Base-by-base conservation (phyloP, 2,888 invertebrate species). In the Thymelicus sylvestris region DNA sequence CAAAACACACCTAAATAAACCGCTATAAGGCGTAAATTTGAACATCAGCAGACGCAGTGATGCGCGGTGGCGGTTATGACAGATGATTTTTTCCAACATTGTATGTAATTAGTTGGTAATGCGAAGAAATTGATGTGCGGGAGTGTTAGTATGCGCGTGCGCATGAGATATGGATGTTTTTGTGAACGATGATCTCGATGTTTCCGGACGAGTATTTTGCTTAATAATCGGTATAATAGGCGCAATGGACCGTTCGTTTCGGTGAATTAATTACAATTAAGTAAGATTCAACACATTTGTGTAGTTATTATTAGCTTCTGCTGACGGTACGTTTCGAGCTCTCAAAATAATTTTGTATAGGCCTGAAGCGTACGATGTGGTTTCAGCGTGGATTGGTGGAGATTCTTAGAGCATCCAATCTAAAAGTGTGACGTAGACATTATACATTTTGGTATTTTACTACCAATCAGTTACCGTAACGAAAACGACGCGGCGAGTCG, bases 141-240 rank as follows among this genome's bases (percentile, higher is more conserved):
- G 60, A 31, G 64, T 60, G 61, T 66, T 67, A 66, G 79, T 80
- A 78, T 79, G 81, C 85, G 83, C 83, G 80, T 80, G 83, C 82
- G 81, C 81, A 76, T 79, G 80, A 81, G 79, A 82, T 81, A 80
- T 80, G 77, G 79, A 67, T 44, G 63, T 77, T 77, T 78, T 86
- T 87, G 79, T 81, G 72, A 73, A 52, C 75, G 80, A 80, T 85
- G 85, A 84, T 90, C 88, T 86, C 84, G 79, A 81, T 80, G 83
- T 88, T 90, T 88, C 89, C 88, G 83, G 80, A 74, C 78, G 81
- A 83, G 77, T 78, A 84, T 86, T 83, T 84, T 86, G 83, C 80
- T 87, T 86, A 88, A 88, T 87, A 86, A 88, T 85, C 85, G 83
- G 81, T 87, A 83, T 89, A 88, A 89, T 89, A 80, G 86, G 78